phyloP scores from a whole-genome alignment of 2,113 vertebrate species.

The Panurus biarmicus region DNA sequence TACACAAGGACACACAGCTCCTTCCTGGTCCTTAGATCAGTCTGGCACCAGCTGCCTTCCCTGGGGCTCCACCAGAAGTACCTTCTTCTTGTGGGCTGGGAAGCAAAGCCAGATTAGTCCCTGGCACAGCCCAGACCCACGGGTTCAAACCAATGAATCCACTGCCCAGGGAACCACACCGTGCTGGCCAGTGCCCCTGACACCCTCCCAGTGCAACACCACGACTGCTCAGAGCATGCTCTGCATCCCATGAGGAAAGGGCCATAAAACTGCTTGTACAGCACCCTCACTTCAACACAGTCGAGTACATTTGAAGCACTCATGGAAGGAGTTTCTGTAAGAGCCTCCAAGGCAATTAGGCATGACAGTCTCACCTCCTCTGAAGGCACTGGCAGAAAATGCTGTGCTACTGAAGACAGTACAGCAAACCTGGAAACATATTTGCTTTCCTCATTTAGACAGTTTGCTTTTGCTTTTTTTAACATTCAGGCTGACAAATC shows the following conservation, averaged over 20 bases:
- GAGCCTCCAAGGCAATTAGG: not conserved
- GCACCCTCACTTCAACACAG: not conserved
- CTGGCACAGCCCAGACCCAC: not conserved
- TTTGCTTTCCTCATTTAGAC: not conserved
- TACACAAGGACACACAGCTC: not conserved
- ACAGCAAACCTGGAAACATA: not conserved
- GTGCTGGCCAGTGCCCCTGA: not conserved
- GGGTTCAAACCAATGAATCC: not conserved
- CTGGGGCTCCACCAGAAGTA: not conserved
- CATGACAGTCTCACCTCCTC: fast-evolving
- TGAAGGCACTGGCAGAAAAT: not conserved
- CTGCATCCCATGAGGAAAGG: not conserved
- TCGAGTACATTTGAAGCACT: fast-evolving
- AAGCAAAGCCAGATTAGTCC: not conserved
- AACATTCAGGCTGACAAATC: not conserved
- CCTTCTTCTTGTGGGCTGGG: not conserved
- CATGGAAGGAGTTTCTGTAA: not conserved
- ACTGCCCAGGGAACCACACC: fast-evolving
- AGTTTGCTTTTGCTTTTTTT: not conserved
- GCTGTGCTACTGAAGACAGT: not conserved
- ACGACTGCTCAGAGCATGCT: fast-evolving
- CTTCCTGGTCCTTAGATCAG: not conserved
- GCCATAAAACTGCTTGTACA: fast-evolving
- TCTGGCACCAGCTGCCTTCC: not conserved
- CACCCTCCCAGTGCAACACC: not conserved